Percentiles rank a stretch among this genome's conserved stretches.
These are phyloP conservation scores for Spea bombifrons DNA, from an alignment of 2,113 vertebrate genomes.

Conservation along the genomic window DNA sequence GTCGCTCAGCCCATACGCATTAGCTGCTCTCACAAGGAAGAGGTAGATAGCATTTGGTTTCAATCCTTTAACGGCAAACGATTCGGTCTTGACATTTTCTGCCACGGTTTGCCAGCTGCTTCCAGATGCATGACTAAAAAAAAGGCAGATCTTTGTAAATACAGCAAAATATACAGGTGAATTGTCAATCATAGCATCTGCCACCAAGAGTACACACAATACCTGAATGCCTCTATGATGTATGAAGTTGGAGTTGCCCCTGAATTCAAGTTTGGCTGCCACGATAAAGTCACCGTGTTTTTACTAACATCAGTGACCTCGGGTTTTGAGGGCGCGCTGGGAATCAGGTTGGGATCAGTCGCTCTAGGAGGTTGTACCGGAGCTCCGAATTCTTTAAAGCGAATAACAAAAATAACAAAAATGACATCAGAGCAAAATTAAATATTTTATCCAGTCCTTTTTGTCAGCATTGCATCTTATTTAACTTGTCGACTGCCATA, in stretches of 20 bases:
- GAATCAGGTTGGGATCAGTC: slow-evolving; percentile 95
- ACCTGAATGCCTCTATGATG: slow-evolving; percentile 98
- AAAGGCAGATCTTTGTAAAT: slow-evolving; percentile 48
- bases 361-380: slow-evolving; percentile 89
- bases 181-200: slow-evolving; percentile 7
- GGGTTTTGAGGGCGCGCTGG: slow-evolving; percentile 90
- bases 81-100: slow-evolving; percentile 92
- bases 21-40: slow-evolving; percentile 94
- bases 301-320: slow-evolving; percentile 91
- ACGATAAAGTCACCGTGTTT: slow-evolving; percentile 85
- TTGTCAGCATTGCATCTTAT: too few species aligned
- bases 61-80: slow-evolving; percentile 85
- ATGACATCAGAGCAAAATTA: not conserved
- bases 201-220: slow-evolving; percentile 15
- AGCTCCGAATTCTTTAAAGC: slow-evolving; percentile 83
- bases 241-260: slow-evolving; percentile 98
- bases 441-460: too few species aligned
- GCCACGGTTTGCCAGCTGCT: slow-evolving; percentile 98
- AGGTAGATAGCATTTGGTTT: slow-evolving; percentile 95
- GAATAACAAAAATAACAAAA: not conserved
- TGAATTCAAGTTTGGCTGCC: slow-evolving; percentile 90
- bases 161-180: not conserved
- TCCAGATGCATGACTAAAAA: slow-evolving; percentile 86
- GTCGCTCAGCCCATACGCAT: slow-evolving; percentile 95
- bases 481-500: too few species aligned